A percentile compares a stretch with the other conserved stretches of the same genome.
Conservation (phyloP, 2,888 invertebrate species). For the Drosophila histrio region DNA sequence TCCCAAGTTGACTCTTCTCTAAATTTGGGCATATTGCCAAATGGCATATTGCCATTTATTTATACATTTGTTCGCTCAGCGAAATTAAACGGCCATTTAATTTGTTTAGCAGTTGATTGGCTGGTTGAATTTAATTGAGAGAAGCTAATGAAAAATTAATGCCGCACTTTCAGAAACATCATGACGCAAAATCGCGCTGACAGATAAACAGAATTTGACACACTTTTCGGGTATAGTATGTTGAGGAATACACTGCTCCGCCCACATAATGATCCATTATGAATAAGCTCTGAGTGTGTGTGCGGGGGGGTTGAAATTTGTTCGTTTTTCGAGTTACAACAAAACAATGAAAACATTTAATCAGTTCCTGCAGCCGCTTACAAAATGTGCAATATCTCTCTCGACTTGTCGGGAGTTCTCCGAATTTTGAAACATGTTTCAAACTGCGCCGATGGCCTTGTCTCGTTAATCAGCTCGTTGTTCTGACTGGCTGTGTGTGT, state of each 20-base stretch:
- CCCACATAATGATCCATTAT: slow-evolving; percentile 41
- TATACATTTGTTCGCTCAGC: slow-evolving; percentile 18
- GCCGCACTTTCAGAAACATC: slow-evolving; percentile 23
- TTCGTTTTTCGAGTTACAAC: slow-evolving; percentile 28
- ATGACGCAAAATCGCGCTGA: slow-evolving; percentile 44
- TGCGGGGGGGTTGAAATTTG: slow-evolving; percentile 18
- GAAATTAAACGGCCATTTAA: slow-evolving; percentile 49
- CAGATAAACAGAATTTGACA: slow-evolving; percentile 48
- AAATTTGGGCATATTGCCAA: slow-evolving; percentile 37
- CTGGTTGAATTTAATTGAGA: slow-evolving; percentile 47
- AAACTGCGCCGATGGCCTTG: slow-evolving; percentile 59
- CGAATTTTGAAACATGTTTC: slow-evolving; percentile 57
- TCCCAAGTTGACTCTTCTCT: slow-evolving; percentile 2
- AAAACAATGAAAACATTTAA: slow-evolving; percentile 41
- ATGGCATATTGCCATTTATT: slow-evolving; percentile 41
- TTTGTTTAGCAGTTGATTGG: slow-evolving; percentile 39
- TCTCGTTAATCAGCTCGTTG: slow-evolving; percentile 55
- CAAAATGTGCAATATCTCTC: slow-evolving; percentile 34
- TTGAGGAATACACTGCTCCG: slow-evolving; percentile 2
- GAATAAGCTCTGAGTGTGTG: slow-evolving; percentile 7
- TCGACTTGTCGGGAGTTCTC: slow-evolving; percentile 28
- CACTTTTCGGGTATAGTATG: slow-evolving; percentile 26
- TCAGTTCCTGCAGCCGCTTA: slow-evolving; percentile 30
- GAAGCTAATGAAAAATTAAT: slow-evolving; percentile 48
- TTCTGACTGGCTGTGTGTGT: background rate